These are phyloP conservation scores for Drosophila acutilabella DNA, from an alignment of 2,888 invertebrate genomes.

Conservation along the genomic window DNA sequence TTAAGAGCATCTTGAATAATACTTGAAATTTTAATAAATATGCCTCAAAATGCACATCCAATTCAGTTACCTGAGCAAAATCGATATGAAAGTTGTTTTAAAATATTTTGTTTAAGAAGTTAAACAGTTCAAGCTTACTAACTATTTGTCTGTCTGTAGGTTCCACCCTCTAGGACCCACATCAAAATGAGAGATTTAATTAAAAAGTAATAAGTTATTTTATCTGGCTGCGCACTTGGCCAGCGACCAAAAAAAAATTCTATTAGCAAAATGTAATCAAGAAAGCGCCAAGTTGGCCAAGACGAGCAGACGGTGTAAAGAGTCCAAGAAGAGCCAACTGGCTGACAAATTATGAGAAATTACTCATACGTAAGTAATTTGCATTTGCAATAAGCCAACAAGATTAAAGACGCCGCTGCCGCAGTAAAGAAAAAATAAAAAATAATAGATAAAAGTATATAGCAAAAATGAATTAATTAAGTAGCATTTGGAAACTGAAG, in stretches of 20 bases:
- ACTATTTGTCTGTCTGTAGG: neutral
- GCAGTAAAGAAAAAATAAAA: conserved; percentile 4
- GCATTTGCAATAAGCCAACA: conserved; percentile 44
- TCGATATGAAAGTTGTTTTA: no score
- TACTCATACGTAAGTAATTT: conserved; percentile 75
- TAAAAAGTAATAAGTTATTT: conserved; percentile 74
- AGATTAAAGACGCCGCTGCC: conserved; percentile 42
- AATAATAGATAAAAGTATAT: neutral
- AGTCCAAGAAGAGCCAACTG: conserved; percentile 23
- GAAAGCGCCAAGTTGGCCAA: conserved; percentile 40
- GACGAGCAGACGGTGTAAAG: neutral
- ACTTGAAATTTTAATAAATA: neutral
- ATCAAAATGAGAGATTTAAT: conserved; percentile 76
- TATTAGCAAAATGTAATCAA: conserved; percentile 75
- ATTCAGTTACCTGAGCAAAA: no score
- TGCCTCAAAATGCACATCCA: no score
- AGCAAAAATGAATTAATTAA: conserved; percentile 30
- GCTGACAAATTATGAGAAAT: conserved; percentile 68
- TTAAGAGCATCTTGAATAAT: neutral
- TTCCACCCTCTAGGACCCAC: conserved; percentile 27
- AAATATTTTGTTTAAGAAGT: no score
- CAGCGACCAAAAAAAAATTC: conserved; percentile 55
- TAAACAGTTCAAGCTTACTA: neutral
- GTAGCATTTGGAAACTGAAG: conserved; percentile 15
- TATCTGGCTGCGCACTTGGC: conserved; percentile 48